These are phyloP conservation scores for Hestina assimilis DNA, from an alignment of 1,140 invertebrate species.

Conservation along the genomic window DNA sequence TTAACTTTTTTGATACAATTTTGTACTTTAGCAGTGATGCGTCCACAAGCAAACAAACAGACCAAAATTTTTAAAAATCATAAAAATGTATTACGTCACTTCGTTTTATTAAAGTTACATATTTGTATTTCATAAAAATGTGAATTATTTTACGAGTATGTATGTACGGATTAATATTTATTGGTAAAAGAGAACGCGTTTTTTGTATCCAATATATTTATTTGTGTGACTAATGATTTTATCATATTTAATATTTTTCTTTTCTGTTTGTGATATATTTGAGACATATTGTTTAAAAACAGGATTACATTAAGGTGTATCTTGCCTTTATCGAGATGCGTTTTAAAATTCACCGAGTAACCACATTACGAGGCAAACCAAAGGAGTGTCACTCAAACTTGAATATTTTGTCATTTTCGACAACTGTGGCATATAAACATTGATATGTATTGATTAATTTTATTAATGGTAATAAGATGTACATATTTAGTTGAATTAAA, in stretches of 20 bases:
- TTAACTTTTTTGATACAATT: too few species aligned
- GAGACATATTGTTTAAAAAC: neutral
- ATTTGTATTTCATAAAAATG: too few species aligned
- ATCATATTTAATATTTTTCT: neutral
- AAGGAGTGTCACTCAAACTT: constrained; percentile 24
- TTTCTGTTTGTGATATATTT: neutral
- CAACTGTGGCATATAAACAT: constrained; percentile 38
- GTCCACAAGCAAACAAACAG: too few species aligned
- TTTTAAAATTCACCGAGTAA: constrained; percentile 29
- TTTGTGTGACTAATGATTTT: too few species aligned
- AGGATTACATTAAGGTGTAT: constrained; percentile 9
- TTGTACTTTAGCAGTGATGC: too few species aligned
- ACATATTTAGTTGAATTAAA: constrained; percentile 67
- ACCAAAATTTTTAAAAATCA: too few species aligned
- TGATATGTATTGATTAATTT: constrained; percentile 57
- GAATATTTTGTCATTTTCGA: constrained; percentile 36
- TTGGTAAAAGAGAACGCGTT: too few species aligned
- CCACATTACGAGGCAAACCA: constrained; percentile 18
- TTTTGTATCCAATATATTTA: too few species aligned
- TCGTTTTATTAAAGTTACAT: too few species aligned
- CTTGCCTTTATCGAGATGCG: constrained; percentile 2
- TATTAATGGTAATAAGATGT: constrained; percentile 65
- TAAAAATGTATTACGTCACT: too few species aligned
- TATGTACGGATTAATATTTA: too few species aligned
- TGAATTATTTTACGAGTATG: too few species aligned